phyloP scores from a whole-genome alignment of 2,797 vertebrate genomes.

The Oreochromis grahami region DNA sequence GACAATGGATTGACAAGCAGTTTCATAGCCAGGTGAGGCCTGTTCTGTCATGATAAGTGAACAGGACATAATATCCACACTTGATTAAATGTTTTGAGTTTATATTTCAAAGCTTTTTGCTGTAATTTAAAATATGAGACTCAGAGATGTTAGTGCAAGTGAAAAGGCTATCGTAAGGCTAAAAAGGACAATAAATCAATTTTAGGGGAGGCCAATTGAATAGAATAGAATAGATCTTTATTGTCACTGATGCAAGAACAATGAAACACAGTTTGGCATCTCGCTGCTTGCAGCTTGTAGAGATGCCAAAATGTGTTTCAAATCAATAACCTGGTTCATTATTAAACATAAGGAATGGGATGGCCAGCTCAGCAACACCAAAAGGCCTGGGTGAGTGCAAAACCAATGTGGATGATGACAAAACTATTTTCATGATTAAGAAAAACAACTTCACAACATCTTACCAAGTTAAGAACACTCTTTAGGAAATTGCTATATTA shows the following conservation, averaged over 20 bases:
- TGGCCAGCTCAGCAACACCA: neutral
- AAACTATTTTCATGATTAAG: neutral
- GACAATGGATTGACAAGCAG: neutral
- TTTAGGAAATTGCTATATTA: neutral
- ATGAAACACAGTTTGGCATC: neutral
- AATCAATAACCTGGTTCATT: neutral
- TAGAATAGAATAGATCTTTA: neutral
- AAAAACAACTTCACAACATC: neutral
- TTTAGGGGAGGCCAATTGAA: neutral
- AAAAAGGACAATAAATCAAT: neutral
- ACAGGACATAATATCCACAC: neutral
- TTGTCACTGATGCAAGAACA: neutral
- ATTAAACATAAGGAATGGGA: neutral
- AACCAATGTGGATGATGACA: neutral
- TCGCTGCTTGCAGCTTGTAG: neutral
- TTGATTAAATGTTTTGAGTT: neutral
- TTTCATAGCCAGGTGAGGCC: neutral
- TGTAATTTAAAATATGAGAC: neutral
- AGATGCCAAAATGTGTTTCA: neutral
- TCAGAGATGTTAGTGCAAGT: neutral
- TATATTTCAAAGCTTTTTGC: neutral
- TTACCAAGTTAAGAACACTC: neutral
- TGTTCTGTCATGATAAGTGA: neutral
- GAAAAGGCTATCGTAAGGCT: neutral
- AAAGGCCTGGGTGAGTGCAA: neutral